phyloP scores from a whole-genome alignment of 2,888 invertebrate genomes.

The Drosophila paranaensis region DNA sequence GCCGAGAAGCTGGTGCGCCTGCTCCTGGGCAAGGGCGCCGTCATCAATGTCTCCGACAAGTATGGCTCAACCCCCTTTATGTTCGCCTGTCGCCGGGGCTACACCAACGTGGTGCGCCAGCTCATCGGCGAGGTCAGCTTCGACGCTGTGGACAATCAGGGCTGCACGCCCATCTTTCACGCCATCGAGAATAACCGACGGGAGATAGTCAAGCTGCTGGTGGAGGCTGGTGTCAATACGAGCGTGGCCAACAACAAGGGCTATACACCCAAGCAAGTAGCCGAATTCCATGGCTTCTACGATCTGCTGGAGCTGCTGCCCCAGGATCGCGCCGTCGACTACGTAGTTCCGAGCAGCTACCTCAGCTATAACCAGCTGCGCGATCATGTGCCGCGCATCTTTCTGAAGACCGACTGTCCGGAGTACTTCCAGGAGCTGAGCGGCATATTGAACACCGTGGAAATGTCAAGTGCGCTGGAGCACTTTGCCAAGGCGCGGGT shows the following conservation, averaged over 20 bases:
- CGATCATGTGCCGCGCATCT: constrained; percentile 83
- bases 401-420: constrained; percentile 82
- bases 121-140: constrained; percentile 78
- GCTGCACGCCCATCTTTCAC: constrained; percentile 82
- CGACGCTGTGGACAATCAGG: constrained; percentile 82
- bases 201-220: constrained; percentile 80
- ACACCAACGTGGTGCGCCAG: constrained; percentile 69
- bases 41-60: constrained; percentile 82
- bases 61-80: constrained; percentile 84
- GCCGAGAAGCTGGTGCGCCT: constrained; percentile 73
- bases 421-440: constrained; percentile 84
- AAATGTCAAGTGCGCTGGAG: constrained; percentile 70
- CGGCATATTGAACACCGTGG: constrained; percentile 73
- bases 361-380: constrained; percentile 78
- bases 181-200: constrained; percentile 83
- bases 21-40: constrained; percentile 73
- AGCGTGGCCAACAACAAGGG: constrained; percentile 79
- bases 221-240: constrained; percentile 78
- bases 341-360: constrained; percentile 79
- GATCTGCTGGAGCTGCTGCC: constrained; percentile 82
- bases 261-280: constrained; percentile 82
- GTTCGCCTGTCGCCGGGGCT: constrained; percentile 82
- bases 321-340: constrained; percentile 52
- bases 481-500: constrained; percentile 78
- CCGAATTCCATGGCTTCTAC: constrained; percentile 82